These are phyloP conservation scores for Drosophila infuscata DNA, from an alignment of 2,888 invertebrate genomes.

Conservation along the genomic window DNA sequence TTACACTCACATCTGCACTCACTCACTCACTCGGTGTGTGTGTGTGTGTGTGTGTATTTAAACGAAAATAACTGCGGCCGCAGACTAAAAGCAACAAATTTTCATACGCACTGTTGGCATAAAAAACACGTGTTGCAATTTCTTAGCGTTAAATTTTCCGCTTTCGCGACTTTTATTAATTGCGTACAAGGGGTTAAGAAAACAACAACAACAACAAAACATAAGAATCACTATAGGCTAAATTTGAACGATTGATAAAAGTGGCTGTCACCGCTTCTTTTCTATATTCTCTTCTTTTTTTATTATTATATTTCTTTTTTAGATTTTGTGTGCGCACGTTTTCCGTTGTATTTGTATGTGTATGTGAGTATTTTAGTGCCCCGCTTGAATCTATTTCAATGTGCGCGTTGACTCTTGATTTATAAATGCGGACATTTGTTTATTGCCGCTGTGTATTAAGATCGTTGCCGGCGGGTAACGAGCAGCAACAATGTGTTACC, in stretches of 20 bases:
- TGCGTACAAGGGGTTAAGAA: conserved; percentile 38
- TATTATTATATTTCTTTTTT: background rate
- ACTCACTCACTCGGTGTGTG: conserved; percentile 8
- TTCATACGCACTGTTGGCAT: conserved; percentile 75
- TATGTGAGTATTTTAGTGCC: conserved; percentile 40
- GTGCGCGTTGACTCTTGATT: conserved; percentile 53
- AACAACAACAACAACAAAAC: conserved; percentile 17
- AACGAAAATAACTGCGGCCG: conserved; percentile 55
- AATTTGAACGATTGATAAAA: conserved; percentile 52
- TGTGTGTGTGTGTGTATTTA: conserved; percentile 4
- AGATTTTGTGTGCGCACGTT: conserved; percentile 50
- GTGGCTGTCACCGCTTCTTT: conserved; percentile 46
- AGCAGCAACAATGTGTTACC: conserved; percentile 15
- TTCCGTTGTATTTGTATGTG: conserved; percentile 39
- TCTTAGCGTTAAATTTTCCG: conserved; percentile 47
- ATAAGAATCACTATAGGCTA: conserved; percentile 28
- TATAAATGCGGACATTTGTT: conserved; percentile 64
- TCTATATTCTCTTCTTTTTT: conserved; percentile 1
- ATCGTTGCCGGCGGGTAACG: conserved; percentile 47
- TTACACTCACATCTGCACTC: conserved; percentile 10
- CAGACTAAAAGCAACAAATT: conserved; percentile 41
- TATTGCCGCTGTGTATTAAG: conserved; percentile 43
- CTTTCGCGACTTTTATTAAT: conserved; percentile 58
- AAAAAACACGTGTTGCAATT: conserved; percentile 75
- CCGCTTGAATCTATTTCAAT: conserved; percentile 41